These are phyloP conservation scores for Cryptocephalus moraei DNA, from an alignment of 2,888 invertebrate genomes.

Conservation along the genomic window DNA sequence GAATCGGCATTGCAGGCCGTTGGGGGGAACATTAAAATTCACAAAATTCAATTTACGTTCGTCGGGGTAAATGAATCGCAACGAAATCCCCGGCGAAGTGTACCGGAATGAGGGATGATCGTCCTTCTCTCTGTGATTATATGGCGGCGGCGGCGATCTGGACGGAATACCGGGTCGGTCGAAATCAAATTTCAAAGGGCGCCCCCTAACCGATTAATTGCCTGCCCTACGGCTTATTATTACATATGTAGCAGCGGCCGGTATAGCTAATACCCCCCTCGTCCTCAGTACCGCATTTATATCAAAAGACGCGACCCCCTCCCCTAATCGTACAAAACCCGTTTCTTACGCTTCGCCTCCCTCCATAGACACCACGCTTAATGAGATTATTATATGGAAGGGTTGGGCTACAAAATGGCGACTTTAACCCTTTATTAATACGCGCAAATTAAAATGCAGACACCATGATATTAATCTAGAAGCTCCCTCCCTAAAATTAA, in stretches of 20 bases:
- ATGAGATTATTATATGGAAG: constrained; percentile 40
- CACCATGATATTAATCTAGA: constrained; percentile 21
- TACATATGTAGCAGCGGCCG: constrained; percentile 11
- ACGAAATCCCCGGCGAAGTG: constrained; percentile 29
- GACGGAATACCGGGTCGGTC: constrained; percentile 23
- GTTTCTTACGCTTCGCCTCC: constrained; percentile 36
- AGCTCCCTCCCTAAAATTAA: background rate
- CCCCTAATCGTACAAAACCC: constrained; percentile 18
- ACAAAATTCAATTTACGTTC: constrained; percentile 31
- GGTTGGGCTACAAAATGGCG: constrained; percentile 37
- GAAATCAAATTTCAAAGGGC: constrained; percentile 37
- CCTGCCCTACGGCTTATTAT: constrained; percentile 23
- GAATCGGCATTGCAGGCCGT: constrained; percentile 10
- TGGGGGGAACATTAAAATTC: constrained; percentile 26
- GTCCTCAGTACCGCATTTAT: background rate
- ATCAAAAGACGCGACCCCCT: background rate
- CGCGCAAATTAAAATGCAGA: constrained; percentile 25
- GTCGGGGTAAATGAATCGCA: constrained; percentile 32
- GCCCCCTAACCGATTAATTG: constrained; percentile 30
- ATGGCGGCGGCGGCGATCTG: background rate
- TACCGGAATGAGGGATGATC: constrained; percentile 27
- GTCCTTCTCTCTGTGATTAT: background rate
- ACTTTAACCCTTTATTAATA: constrained; percentile 26
- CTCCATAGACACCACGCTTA: constrained; percentile 38
- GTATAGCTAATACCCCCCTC: background rate